Evolutionary conservation across 2,797 vertebrate genomes (phyloP).

Genomic region (Clarias platycephalus): DNA sequence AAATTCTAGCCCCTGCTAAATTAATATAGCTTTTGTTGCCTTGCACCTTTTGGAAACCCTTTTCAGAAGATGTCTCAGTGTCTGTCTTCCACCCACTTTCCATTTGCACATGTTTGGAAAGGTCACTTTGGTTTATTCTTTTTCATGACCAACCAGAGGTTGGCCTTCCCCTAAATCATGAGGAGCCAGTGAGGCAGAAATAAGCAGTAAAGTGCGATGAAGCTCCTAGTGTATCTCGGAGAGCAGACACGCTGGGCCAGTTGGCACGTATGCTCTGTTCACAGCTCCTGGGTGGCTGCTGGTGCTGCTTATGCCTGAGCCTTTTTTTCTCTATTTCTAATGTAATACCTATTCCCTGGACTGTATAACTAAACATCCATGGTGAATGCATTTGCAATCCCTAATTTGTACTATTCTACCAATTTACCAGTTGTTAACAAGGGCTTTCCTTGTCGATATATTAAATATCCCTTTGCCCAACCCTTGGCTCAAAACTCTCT

Average conservation of each 20-base stretch:
- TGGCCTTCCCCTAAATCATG: conserved; percentile 46
- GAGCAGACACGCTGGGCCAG: conserved; percentile 47
- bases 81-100: not conserved
- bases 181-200: conserved; percentile 60
- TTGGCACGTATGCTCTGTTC: conserved; percentile 59
- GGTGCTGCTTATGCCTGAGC: conserved; percentile 61
- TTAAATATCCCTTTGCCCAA: not conserved
- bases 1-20: not conserved
- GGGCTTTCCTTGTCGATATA: not conserved
- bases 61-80: not conserved
- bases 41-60: not conserved
- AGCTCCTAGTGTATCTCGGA: conserved; percentile 60
- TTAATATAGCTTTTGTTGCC: not conserved
- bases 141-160: conserved; percentile 38
- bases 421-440: conserved; percentile 55
- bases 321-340: conserved; percentile 59
- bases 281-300: conserved; percentile 14
- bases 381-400: conserved; percentile 64
- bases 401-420: conserved; percentile 41
- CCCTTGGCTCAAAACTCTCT: conserved; percentile 17
- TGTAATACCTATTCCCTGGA: conserved; percentile 60
- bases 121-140: conserved; percentile 44
- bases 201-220: conserved; percentile 61
- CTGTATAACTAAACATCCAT: conserved; percentile 53
- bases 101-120: conserved; percentile 31